These are phyloP conservation scores for Paragorgia papillata DNA, from an alignment of 92 coral and sea anemone species.

Conservation along the genomic window DNA sequence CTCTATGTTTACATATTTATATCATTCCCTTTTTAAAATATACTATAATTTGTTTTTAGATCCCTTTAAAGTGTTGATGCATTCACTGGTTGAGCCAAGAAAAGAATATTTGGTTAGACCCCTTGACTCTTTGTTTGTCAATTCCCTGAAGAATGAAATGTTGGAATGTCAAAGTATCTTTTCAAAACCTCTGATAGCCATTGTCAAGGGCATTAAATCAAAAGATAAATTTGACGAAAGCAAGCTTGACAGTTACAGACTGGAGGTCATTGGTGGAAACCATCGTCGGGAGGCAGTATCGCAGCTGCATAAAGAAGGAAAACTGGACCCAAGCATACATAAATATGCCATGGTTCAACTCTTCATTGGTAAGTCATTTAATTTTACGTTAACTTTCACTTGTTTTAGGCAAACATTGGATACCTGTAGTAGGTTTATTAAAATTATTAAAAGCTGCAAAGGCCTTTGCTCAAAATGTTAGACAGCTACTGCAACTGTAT, in stretches of 20 bases:
- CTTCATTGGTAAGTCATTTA: conserved; percentile 9
- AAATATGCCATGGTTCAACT: not conserved
- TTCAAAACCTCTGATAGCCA: conserved; percentile 6
- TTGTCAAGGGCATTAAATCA: not conserved
- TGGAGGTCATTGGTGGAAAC: conserved; percentile 29
- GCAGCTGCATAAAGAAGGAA: conserved; percentile 7
- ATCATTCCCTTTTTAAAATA: too few relatives aligned
- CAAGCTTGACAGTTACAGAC: not conserved
- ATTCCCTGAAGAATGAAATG: not conserved
- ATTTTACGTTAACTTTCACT: too few relatives aligned
- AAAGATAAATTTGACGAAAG: conserved; percentile 13
- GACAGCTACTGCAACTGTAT: too few relatives aligned
- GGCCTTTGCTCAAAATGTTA: too few relatives aligned
- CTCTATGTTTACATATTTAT: too few relatives aligned
- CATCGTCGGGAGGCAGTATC: conserved; percentile 7
- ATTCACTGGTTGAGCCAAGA: not conserved
- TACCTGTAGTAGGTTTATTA: too few relatives aligned
- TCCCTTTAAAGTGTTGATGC: not conserved
- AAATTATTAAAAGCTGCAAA: too few relatives aligned
- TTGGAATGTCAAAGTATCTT: conserved; percentile 3
- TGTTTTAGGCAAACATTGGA: too few relatives aligned
- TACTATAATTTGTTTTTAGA: conserved; percentile 3
- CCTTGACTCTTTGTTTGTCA: not conserved
- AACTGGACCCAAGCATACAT: not conserved
- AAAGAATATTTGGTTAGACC: not conserved